Percentiles rank a stretch among this genome's conserved stretches.
Evolutionary conservation across 1,140 invertebrate genomes (phyloP).

Genomic region (Chymomyza costata): DNA sequence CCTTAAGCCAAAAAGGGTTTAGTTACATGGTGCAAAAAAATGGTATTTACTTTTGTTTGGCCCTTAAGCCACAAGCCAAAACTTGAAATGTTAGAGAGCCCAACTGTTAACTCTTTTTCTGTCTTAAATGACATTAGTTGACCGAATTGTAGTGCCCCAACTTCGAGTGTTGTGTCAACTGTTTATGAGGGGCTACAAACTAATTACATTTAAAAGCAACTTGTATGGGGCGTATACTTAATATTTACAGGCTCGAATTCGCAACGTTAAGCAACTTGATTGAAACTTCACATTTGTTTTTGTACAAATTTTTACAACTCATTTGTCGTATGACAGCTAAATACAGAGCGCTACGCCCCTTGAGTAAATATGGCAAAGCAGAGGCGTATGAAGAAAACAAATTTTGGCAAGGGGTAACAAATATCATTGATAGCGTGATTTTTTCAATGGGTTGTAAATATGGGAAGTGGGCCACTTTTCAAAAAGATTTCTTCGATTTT

Average conservation of each 20-base stretch:
- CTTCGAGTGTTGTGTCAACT: conserved; percentile 1
- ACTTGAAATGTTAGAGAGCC: too few relatives aligned
- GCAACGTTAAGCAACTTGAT: conserved; percentile 39
- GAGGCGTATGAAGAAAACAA: too few relatives aligned
- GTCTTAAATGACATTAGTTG: conserved; percentile 55
- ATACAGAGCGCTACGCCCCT: too few relatives aligned
- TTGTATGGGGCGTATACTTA: neutral
- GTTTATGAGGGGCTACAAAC: too few relatives aligned
- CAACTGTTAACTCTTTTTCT: conserved; percentile 4
- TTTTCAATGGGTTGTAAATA: too few relatives aligned
- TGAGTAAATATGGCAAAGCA: too few relatives aligned
- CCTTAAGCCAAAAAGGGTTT: conserved; percentile 50
- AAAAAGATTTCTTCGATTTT: too few relatives aligned
- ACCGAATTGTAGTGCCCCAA: conserved; percentile 11
- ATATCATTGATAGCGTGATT: too few relatives aligned
- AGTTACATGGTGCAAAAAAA: conserved; percentile 30
- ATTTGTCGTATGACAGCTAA: too few relatives aligned
- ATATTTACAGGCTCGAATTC: conserved; percentile 22
- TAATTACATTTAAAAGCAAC: conserved; percentile 58
- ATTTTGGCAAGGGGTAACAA: too few relatives aligned
- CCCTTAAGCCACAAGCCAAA: conserved; percentile 11
- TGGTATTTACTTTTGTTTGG: conserved; percentile 52
- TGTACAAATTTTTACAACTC: conserved; percentile 56
- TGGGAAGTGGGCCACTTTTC: too few relatives aligned
- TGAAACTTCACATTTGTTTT: conserved; percentile 55